Evolutionary conservation across 2,113 vertebrate species (phyloP).

Genomic region (Willisornis vidua): DNA sequence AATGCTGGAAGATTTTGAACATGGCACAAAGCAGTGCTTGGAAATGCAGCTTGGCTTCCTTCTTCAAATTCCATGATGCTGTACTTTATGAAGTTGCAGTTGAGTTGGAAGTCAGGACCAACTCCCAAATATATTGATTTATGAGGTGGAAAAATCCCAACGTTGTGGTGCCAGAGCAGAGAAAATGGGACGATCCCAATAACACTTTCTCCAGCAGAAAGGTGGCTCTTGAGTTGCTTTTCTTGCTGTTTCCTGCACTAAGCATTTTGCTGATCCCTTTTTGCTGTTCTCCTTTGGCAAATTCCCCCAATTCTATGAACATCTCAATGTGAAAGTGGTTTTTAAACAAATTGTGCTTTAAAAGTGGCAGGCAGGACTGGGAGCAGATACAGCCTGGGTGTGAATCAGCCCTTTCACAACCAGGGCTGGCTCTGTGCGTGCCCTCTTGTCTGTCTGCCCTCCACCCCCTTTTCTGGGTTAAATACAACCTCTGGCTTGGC

Average conservation of each 20-base stretch:
- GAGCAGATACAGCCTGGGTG: not conserved
- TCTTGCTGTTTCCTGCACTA: not conserved
- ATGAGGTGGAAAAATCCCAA: not conserved
- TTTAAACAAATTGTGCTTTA: not conserved
- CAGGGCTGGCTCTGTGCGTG: not conserved
- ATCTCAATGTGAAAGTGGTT: not conserved
- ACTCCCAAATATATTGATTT: not conserved
- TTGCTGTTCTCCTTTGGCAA: not conserved
- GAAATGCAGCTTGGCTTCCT: not conserved
- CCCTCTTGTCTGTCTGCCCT: not conserved
- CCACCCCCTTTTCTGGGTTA: constrained; percentile 5
- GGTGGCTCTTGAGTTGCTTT: not conserved
- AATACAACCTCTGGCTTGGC: constrained; percentile 9
- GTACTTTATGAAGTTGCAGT: not conserved
- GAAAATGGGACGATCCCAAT: not conserved
- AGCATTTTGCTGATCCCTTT: not conserved
- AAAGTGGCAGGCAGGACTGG: not conserved
- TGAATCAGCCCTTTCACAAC: constrained; percentile 20
- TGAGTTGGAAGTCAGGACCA: not conserved
- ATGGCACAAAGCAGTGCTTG: fast-evolving
- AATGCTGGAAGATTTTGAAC: not conserved
- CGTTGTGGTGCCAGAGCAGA: not conserved
- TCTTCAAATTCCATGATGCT: not conserved
- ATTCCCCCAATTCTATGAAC: not conserved
- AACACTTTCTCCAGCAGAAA: not conserved